A percentile compares a stretch with the other conserved stretches of the same genome.
Evolutionary conservation across 2,797 vertebrate species (phyloP).

Genomic region (Chiroxiphia lanceolata): DNA sequence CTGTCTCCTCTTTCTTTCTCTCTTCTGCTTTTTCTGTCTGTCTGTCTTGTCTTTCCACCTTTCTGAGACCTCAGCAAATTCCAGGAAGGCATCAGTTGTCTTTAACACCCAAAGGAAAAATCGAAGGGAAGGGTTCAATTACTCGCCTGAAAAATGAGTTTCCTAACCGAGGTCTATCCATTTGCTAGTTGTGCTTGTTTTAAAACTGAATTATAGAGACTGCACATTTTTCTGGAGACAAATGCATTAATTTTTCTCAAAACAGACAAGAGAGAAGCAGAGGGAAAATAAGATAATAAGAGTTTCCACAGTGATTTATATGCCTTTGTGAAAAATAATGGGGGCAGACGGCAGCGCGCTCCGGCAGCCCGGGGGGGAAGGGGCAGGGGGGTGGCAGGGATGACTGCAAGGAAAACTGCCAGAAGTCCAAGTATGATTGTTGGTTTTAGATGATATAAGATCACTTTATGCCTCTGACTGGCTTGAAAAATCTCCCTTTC

Average conservation of each 20-base stretch:
- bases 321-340: conserved; percentile 73
- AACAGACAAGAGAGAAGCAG: conserved; percentile 71
- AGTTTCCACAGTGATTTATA: conserved; percentile 78
- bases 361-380: neutral
- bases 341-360: neutral
- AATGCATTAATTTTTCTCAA: conserved; percentile 78
- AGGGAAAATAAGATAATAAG: conserved; percentile 81
- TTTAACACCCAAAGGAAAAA: conserved; percentile 75
- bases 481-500: conserved; percentile 54
- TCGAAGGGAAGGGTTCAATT: conserved; percentile 77
- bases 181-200: conserved; percentile 72
- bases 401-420: conserved; percentile 49
- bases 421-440: conserved; percentile 58
- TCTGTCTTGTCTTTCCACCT: conserved; percentile 10
- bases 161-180: conserved; percentile 66
- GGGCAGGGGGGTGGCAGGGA: neutral
- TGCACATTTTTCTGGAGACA: conserved; percentile 73
- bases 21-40: neutral
- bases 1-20: neutral
- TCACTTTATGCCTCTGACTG: conserved; percentile 56
- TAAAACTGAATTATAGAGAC: conserved; percentile 77
- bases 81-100: conserved; percentile 72
- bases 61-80: conserved; percentile 60
- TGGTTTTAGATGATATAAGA: conserved; percentile 74
- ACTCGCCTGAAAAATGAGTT: conserved; percentile 76